Percentiles rank a stretch among this genome's conserved stretches.
Conservation (phyloP, 2,113 vertebrate species). For the Tichodroma muraria region DNA sequence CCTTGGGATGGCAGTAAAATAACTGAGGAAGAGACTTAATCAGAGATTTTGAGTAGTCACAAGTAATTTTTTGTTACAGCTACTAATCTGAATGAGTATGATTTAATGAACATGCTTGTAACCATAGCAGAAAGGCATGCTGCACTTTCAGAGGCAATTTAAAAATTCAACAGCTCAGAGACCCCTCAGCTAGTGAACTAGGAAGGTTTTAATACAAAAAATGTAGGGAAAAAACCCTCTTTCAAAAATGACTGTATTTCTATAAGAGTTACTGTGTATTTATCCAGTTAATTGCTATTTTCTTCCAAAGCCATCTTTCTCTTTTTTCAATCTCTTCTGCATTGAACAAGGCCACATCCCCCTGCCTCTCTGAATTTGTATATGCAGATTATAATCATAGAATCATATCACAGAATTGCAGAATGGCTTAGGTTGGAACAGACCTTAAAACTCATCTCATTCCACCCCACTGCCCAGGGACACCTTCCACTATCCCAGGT, state of each 20-base stretch:
- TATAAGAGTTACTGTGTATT: neutral
- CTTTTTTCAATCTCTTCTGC: neutral
- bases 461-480: neutral
- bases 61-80: neutral
- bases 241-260: neutral
- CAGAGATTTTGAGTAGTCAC: neutral
- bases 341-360: neutral
- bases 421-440: neutral
- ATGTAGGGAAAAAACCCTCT: neutral
- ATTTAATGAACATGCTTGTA: neutral
- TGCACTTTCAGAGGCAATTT: neutral
- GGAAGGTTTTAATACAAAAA: neutral
- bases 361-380: neutral
- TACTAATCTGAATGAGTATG: neutral
- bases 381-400: neutral
- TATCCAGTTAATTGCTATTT: neutral
- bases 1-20: neutral
- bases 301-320: neutral
- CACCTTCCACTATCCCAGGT: neutral
- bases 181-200: neutral
- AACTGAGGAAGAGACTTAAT: neutral
- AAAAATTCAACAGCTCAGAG: neutral
- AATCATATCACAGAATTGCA: neutral
- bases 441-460: neutral
- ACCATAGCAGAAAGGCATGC: neutral